Evolutionary conservation across 30 jellyfish, hydroid and myxozoan species (phyloP).

Genomic region (Haliclystus octoradiatus): DNA sequence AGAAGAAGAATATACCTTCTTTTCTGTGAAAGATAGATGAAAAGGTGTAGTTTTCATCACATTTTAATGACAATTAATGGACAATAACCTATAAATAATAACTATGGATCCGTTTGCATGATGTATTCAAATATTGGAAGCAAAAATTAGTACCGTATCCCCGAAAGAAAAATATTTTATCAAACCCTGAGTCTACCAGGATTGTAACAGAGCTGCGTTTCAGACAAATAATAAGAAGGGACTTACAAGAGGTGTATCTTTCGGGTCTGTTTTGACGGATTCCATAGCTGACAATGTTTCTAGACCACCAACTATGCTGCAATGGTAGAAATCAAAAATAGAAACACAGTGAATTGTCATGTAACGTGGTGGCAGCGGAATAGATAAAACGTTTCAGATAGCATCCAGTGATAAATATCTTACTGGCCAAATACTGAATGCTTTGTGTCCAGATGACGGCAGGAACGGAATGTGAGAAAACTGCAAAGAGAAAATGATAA

Average conservation of each 20-base stretch:
- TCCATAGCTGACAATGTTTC: slow-evolving; percentile 63
- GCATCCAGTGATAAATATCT: background rate
- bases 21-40: too few species aligned
- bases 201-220: background rate
- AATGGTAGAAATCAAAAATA: background rate
- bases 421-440: slow-evolving; percentile 86
- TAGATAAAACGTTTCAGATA: too few species aligned
- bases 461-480: slow-evolving; percentile 83
- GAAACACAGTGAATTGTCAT: background rate
- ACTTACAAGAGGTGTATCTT: slow-evolving; percentile 53
- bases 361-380: background rate
- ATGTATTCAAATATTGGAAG: too few species aligned
- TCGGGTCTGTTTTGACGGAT: slow-evolving; percentile 36
- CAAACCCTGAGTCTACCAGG: too few species aligned
- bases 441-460: slow-evolving; percentile 81
- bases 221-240: background rate
- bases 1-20: too few species aligned
- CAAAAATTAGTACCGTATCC: too few species aligned
- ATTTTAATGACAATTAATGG: too few species aligned
- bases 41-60: too few species aligned
- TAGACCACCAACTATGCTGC: slow-evolving; percentile 90
- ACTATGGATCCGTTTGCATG: too few species aligned
- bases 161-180: too few species aligned
- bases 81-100: too few species aligned
- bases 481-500: slow-evolving; percentile 25